Percentiles rank a stretch among this genome's conserved stretches.
Conservation (phyloP, 1,140 invertebrate genomes). For the Drosophila virilis region DNA sequence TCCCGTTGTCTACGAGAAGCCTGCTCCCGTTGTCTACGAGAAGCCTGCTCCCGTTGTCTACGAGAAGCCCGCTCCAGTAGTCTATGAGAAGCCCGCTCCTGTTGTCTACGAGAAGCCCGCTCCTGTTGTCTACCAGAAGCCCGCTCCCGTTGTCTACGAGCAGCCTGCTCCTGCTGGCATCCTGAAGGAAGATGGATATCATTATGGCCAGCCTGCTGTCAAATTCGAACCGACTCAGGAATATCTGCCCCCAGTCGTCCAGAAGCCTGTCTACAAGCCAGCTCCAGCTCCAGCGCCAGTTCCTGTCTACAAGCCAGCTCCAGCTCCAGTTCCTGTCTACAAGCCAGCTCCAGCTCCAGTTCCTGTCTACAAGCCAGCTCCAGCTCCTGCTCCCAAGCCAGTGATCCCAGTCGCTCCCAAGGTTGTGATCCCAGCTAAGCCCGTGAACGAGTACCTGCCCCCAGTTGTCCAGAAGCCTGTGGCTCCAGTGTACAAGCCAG, state of each 20-base stretch:
- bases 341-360: slow-evolving; percentile 22
- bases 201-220: slow-evolving; percentile 49
- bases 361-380: not conserved
- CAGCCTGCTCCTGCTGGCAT: slow-evolving; percentile 41
- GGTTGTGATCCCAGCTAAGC: slow-evolving; percentile 13
- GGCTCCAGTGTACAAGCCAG: slow-evolving; percentile 8
- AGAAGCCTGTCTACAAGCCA: slow-evolving; percentile 3
- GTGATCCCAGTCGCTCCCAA: slow-evolving; percentile 30
- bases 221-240: slow-evolving; percentile 43
- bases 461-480: slow-evolving; percentile 27
- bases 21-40: slow-evolving; percentile 26
- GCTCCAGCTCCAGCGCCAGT: not conserved
- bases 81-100: slow-evolving; percentile 19
- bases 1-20: slow-evolving; percentile 18
- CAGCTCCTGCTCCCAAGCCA: not conserved
- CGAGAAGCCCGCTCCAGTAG: slow-evolving; percentile 20
- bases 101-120: slow-evolving; percentile 26
- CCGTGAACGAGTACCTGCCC: slow-evolving; percentile 36
- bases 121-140: slow-evolving; percentile 21
- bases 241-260: slow-evolving; percentile 28
- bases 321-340: not conserved
- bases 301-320: no score
- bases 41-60: slow-evolving; percentile 19
- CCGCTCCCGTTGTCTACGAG: slow-evolving; percentile 16
- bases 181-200: slow-evolving; percentile 68